A percentile compares a stretch with the other conserved stretches of the same genome.
These are phyloP conservation scores for Sinonovacula constricta DNA, from an alignment of 1,140 invertebrate species.

Conservation along the genomic window DNA sequence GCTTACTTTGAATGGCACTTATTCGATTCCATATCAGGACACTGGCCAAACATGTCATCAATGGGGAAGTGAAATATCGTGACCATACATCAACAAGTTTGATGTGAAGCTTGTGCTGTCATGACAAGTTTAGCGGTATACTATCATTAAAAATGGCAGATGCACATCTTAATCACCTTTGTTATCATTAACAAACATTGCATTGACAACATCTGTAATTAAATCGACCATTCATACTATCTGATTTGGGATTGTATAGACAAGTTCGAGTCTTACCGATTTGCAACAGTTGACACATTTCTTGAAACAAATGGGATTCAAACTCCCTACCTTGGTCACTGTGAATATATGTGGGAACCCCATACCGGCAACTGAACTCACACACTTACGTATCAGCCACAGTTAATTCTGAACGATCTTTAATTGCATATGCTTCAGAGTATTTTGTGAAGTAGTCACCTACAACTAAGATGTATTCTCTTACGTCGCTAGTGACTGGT, in stretches of 20 bases:
- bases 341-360: constrained; percentile 51
- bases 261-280: constrained; percentile 63
- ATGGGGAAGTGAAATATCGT: constrained; percentile 38
- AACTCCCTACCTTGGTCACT: constrained; percentile 59
- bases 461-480: constrained; percentile 55
- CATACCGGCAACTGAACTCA: constrained; percentile 53
- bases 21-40: too few species aligned
- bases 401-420: constrained; percentile 56
- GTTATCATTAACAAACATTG: constrained; percentile 48
- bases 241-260: constrained; percentile 70
- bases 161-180: constrained; percentile 60
- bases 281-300: constrained; percentile 43
- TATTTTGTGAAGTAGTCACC: constrained; percentile 67
- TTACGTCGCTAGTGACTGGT: not conserved
- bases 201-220: constrained; percentile 62
- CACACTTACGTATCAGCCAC: constrained; percentile 56
- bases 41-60: constrained; percentile 34
- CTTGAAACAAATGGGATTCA: constrained; percentile 55
- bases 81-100: constrained; percentile 51
- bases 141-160: constrained; percentile 55
- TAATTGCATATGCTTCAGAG: constrained; percentile 61
- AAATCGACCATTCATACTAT: constrained; percentile 70
- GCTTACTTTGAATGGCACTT: too few species aligned
- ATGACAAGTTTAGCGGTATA: constrained; percentile 54
- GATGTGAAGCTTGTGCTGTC: constrained; percentile 53